Evolutionary conservation across 1,140 invertebrate genomes (phyloP).

Genomic region (Whitmania pigra): DNA sequence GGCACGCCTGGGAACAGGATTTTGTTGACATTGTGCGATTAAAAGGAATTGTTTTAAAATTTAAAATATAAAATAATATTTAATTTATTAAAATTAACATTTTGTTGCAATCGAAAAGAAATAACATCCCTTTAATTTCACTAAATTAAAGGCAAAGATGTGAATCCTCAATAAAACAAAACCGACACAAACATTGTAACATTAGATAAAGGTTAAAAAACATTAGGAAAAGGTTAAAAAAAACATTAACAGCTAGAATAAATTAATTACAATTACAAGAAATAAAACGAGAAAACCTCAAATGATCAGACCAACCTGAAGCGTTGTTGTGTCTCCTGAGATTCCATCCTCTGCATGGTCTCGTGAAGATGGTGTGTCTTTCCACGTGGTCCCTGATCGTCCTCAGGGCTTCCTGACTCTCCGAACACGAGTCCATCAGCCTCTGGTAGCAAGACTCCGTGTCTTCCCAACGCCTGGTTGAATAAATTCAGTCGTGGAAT

Average conservation of each 20-base stretch:
- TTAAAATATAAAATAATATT: no score
- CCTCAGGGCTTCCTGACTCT: background rate
- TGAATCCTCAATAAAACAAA: background rate
- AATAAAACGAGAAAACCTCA: background rate
- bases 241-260: background rate
- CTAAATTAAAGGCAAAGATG: background rate
- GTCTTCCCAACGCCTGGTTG: background rate
- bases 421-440: background rate
- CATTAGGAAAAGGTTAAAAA: no score
- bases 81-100: no score
- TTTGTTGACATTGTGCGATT: no score
- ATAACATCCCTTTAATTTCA: background rate
- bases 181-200: no score
- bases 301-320: background rate
- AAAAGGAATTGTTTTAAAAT: no score
- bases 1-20: no score
- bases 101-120: background rate
- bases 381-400: conserved; percentile 1
- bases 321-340: background rate
- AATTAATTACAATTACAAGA: background rate
- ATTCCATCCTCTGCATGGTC: background rate
- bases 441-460: conserved; percentile 9
- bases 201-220: no score
- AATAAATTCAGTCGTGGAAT: no score
- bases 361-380: conserved; percentile 1